Base-by-base conservation (phyloP, 2,797 vertebrate genomes). In the Balearica regulorum region DNA sequence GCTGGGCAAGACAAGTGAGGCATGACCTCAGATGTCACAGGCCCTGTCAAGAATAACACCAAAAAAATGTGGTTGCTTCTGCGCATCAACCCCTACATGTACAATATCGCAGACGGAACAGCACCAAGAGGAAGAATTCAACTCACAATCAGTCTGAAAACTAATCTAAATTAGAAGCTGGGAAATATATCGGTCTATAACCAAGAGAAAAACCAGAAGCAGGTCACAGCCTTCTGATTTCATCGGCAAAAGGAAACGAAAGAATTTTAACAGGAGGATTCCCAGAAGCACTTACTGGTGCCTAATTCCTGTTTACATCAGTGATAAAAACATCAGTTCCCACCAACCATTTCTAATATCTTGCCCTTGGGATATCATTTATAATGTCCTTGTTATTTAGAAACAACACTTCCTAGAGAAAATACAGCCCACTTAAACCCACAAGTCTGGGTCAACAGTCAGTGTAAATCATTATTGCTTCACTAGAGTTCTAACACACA, bases 361-460 rank as follows among this genome's bases (percentile, higher is more conserved):
- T 87, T 87, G 65, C 89, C 96, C 95, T 86, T 91, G 93, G 92
- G 95, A 95, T 94, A 92, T 86, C 24, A 91, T 94, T 95, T 89
- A 85, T 95, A 94, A 94, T 85, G 94, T 83, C 73, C 87, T 93
- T 91, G 82, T 94, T 95, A 88, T 95, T 93, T 95, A 96, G 90
- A 93, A 97, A 93, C 73, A 90, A 79, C 82, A 69, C 46, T 81
- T 94, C 65, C 87, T 78, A 86, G 72, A 83, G 84, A 96, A 94
- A 96, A 96, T 91, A 92, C n/a, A 66, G 72, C 72, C 88, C 89
- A 96, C 92, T 96, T 95, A 89, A 93, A 89, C 65, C 69, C 89
- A 89, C 72, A 84, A 91, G 76, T 86, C 89, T 91, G 80, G 96
- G 91, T 96, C 94, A 94, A 93, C 89, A 92, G 75, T 60, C 65